Evolutionary conservation across 2,888 invertebrate species (phyloP).

Genomic region (Andrena trimmerana): DNA sequence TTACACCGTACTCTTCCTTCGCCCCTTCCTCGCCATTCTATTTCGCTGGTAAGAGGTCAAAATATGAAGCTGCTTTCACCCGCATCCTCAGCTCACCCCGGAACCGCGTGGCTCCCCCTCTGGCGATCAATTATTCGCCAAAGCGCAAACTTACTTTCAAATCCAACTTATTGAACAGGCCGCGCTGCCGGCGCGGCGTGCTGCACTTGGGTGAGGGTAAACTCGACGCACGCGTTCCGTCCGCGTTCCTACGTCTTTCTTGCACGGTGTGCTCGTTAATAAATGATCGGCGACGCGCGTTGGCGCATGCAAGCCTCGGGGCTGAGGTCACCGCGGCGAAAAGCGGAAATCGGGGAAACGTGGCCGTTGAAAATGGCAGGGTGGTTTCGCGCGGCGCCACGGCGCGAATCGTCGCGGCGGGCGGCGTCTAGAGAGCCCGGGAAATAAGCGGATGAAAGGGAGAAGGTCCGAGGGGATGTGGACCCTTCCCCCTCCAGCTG

Average conservation of each 20-base stretch:
- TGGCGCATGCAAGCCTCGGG: slow-evolving; percentile 58
- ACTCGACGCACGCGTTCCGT: neutral
- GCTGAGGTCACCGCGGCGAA: slow-evolving; percentile 40
- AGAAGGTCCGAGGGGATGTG: slow-evolving; percentile 27
- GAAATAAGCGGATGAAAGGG: slow-evolving; percentile 30
- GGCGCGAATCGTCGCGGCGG: slow-evolving; percentile 15
- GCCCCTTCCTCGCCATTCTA: too few relatives aligned
- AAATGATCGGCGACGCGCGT: slow-evolving; percentile 60
- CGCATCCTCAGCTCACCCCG: neutral
- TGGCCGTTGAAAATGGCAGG: slow-evolving; percentile 9
- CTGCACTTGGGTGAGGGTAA: slow-evolving; percentile 2
- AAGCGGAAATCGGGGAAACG: slow-evolving; percentile 52
- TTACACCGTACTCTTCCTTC: too few relatives aligned
- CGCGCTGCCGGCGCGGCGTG: neutral
- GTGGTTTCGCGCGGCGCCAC: neutral
- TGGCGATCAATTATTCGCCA: slow-evolving; percentile 29
- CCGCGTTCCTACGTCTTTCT: slow-evolving; percentile 5
- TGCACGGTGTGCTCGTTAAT: slow-evolving; percentile 58
- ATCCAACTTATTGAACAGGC: slow-evolving; percentile 1
- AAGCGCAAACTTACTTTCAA: neutral
- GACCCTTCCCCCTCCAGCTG: slow-evolving; percentile 13
- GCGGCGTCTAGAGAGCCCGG: neutral
- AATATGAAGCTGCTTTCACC: neutral
- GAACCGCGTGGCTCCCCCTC: neutral
- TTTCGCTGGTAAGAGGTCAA: neutral